phyloP scores from a whole-genome alignment of 1,140 invertebrate genomes.

The Diabrotica virgifera region DNA sequence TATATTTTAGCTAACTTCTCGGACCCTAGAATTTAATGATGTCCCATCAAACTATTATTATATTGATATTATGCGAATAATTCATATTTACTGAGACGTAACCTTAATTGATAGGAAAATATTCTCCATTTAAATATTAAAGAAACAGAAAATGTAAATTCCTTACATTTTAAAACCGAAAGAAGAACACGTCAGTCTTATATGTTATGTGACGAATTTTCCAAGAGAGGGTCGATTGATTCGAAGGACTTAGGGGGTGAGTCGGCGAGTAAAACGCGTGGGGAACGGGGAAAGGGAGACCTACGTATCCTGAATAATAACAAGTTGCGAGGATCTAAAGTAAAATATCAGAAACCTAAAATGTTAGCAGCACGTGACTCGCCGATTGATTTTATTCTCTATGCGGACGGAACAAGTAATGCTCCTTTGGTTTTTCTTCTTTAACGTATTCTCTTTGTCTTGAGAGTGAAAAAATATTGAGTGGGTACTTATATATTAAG shows the following conservation, averaged over 20 bases:
- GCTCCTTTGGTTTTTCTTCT: background rate
- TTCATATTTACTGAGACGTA: too few relatives aligned
- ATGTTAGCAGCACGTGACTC: constrained; percentile 48
- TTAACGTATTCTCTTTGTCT: background rate
- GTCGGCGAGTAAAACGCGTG: background rate
- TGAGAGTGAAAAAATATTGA: background rate
- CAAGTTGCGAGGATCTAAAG: constrained; percentile 38
- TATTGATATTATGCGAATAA: too few relatives aligned
- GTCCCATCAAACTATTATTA: too few relatives aligned
- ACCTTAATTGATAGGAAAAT: too few relatives aligned
- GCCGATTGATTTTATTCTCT: constrained; percentile 48
- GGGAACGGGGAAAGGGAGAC: constrained; percentile 9
- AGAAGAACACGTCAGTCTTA: background rate
- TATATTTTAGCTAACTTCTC: too few relatives aligned
- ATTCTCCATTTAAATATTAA: too few relatives aligned
- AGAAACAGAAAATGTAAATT: too few relatives aligned
- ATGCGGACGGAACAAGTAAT: background rate
- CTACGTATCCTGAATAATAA: constrained; percentile 44
- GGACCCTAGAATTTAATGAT: too few relatives aligned
- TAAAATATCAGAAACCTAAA: constrained; percentile 50
- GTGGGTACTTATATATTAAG: background rate
- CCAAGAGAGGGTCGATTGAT: background rate
- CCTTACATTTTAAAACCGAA: background rate
- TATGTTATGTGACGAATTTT: constrained; percentile 1
- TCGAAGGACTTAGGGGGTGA: background rate